A percentile compares a stretch with the other conserved stretches of the same genome.
phyloP scores from a whole-genome alignment of 2,888 invertebrate species.

The Osmoderma eremita region DNA sequence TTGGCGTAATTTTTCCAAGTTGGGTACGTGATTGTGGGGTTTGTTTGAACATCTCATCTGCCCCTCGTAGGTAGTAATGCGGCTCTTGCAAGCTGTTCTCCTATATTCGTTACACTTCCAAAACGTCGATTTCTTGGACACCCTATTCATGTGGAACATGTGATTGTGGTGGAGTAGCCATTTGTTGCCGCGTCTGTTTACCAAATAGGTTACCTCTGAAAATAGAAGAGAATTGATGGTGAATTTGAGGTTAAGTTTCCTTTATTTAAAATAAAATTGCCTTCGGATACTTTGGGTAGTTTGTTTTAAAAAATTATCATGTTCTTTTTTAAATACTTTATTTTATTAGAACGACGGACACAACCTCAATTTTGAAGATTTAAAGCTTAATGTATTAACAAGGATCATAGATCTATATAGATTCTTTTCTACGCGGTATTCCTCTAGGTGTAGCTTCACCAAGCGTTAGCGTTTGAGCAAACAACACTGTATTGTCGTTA shows the following conservation, averaged over 20 bases:
- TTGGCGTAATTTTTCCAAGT: conserved; percentile 20
- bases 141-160: conserved; percentile 49
- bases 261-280: no score
- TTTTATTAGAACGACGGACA: no score
- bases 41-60: conserved; percentile 24
- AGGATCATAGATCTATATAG: no score
- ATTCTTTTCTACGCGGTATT: no score
- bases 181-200: conserved; percentile 36
- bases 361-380: no score
- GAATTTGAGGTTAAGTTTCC: no score
- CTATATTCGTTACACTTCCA: conserved; percentile 52
- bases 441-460: no score
- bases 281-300: no score
- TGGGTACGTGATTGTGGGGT: conserved; percentile 40
- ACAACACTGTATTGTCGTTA: conserved; percentile 21
- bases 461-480: background rate
- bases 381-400: no score
- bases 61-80: conserved; percentile 42
- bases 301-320: no score
- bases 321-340: no score
- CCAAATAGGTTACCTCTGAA: conserved; percentile 40
- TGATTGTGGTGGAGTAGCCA: conserved; percentile 49
- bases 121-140: conserved; percentile 47
- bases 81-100: conserved; percentile 47
- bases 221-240: background rate